Base-by-base conservation (phyloP, 2,888 invertebrate genomes). In the Heliconius sara region DNA sequence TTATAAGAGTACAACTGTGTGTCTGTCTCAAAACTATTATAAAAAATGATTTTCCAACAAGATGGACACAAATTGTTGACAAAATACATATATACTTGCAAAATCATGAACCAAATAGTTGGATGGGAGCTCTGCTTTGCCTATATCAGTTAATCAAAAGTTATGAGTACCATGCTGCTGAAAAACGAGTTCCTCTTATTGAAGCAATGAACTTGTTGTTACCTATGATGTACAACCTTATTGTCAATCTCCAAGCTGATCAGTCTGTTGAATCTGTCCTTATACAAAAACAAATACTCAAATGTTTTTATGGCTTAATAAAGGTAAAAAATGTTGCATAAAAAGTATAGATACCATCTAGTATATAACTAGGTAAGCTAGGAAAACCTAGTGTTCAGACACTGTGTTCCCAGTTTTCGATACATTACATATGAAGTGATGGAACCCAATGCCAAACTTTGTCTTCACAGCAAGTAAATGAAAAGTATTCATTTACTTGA, bases 31-130 rank as follows among this genome's bases (percentile, higher is more conserved):
- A 98, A 91, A 97, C 97, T 83, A 99, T 99, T 83, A 98, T 99
- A 71, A 99, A 99, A 91, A 96, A 97, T 90, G 99, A 99, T 91
- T 99, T 99, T 91, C 99, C 99, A 7, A 97, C 97, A 73, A 96
- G 98, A 85, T 99, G 99, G 99, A 98, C 99, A 0, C 98, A 98
- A 90, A 97, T 99, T 83, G 98, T 99, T 16, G 99, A 99, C 90
- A 99, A 99, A 96, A 98, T 99, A 83, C 97, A 97, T 87, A 97
- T 98, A 88, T 99, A 98, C 91, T 95, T 99, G 81, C 98, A 98
- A 93, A 98, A 98, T 93, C 97, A 97, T n/a, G 98, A 98, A 88
- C 96, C 97, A 2, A 96, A 96, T 84, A 97, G 97, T 79, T 98
- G 98, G 98, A 97, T 98, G 93, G 99, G 99, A 76, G 98, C 99